Conservation (phyloP, 2,113 vertebrate genomes). For the Nannobrachium achirus region DNA sequence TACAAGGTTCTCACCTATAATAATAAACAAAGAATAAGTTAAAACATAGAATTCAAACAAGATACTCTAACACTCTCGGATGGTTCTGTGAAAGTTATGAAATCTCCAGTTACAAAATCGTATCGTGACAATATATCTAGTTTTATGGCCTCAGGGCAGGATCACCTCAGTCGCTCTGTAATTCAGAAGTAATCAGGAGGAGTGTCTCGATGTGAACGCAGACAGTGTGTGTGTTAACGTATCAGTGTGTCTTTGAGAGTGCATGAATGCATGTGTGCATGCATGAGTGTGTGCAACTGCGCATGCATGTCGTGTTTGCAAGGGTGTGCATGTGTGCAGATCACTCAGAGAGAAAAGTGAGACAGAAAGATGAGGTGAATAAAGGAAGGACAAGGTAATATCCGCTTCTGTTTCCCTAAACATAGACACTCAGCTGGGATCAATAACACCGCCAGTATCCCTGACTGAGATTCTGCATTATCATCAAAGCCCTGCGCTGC, state of each 20-base stretch:
- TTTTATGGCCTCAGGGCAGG: too few relatives aligned
- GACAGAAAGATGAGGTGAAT: neutral
- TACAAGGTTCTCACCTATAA: too few relatives aligned
- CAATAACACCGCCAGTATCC: neutral
- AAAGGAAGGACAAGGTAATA: neutral
- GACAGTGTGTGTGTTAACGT: too few relatives aligned
- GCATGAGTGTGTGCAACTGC: too few relatives aligned
- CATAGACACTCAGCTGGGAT: slow-evolving; percentile 12
- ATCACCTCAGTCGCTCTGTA: too few relatives aligned
- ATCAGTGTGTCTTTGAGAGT: too few relatives aligned
- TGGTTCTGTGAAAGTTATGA: neutral
- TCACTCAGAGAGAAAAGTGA: slow-evolving; percentile 24
- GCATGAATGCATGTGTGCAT: too few relatives aligned
- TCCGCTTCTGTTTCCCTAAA: slow-evolving; percentile 7
- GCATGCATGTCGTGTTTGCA: neutral
- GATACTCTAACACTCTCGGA: too few relatives aligned
- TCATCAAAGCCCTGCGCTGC: neutral
- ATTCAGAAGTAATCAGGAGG: too few relatives aligned
- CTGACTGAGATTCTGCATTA: neutral
- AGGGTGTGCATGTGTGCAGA: neutral
- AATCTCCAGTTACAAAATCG: slow-evolving; percentile 3
- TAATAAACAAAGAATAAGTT: too few relatives aligned
- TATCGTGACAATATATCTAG: neutral
- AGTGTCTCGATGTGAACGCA: too few relatives aligned
- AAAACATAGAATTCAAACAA: too few relatives aligned